Evolutionary conservation across 2,888 invertebrate species (phyloP), one percentile per base, ranked within the genome.

Genomic region (Pristionchus mayeri): DNA sequence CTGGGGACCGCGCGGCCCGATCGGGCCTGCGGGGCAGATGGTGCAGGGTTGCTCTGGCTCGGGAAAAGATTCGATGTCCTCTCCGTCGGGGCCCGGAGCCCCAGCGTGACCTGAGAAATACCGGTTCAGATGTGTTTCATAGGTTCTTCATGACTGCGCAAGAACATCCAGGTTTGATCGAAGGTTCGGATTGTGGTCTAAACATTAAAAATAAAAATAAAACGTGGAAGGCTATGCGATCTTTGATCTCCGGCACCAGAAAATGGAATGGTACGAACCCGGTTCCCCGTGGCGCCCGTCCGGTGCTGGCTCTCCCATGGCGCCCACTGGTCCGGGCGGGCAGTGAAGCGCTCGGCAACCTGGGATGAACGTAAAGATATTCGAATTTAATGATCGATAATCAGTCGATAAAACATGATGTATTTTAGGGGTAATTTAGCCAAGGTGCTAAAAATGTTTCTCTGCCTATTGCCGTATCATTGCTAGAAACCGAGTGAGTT

Each of bases 21-120:
- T 54, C 6, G 85, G 86, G 44, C 86, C 86, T 21, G 84, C 80
- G 2, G 84, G 85, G 16, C 86, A 86, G 13, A 86, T n/a, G 27
- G 44, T 80, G 76, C 86, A 86, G 37, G 85, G 84, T 27, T 34
- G 34, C 13, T 86, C 86, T 7, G 75, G 78, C 27, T 44, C 52
- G 0, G 84, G 84, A 3, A 9, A 30, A 40, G 85, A 9, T 34
- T 79, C 81, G 44, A 85, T 52, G 63, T 86, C 86, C 30, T 71
- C 50, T 2, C 84, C 84, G 13, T 82, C 81, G 27, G 60, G 60
- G 21, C 81, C 81, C 4, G 81, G 81, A 13, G 44, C 34, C 1
- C 84, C 84, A 7, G 71, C 48, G 34, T 30, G 71, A n/a, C 81
- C 81, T 82, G 57, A 1, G 57, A 40, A 21, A 3, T 40, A 7